Evolutionary conservation across 2,888 invertebrate species (phyloP).

Genomic region (Stenurella melanura): DNA sequence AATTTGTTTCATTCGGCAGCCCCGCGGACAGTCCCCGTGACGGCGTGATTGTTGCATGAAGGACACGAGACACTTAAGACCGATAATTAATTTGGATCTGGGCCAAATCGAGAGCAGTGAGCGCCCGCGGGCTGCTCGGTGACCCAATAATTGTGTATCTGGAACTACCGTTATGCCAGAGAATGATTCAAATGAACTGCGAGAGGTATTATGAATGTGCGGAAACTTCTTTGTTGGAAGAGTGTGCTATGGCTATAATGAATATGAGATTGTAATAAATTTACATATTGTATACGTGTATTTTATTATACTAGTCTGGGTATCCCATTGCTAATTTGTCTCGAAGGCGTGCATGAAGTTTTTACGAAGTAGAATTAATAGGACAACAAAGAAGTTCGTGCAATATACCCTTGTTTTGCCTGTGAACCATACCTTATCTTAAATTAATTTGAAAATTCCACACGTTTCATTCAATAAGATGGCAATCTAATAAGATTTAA

Average conservation of each 20-base stretch:
- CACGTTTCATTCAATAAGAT: no score
- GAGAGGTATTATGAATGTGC: not conserved
- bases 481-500: no score
- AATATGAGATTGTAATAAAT: not conserved
- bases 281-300: not conserved
- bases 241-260: not conserved
- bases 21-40: not conserved
- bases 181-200: constrained; percentile 2
- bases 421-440: no score
- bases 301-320: no score
- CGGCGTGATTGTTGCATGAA: not conserved
- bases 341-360: no score
- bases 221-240: not conserved
- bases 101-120: constrained; percentile 17
- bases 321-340: no score
- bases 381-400: no score
- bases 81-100: constrained; percentile 15
- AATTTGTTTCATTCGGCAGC: not conserved
- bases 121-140: not conserved
- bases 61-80: constrained; percentile 6
- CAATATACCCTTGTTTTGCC: no score
- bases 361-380: no score
- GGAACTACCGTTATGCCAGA: constrained; percentile 20
- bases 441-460: no score
- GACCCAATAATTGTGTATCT: constrained; percentile 18